phyloP scores from a whole-genome alignment of 2,797 vertebrate species.

The Danio tinwini region DNA sequence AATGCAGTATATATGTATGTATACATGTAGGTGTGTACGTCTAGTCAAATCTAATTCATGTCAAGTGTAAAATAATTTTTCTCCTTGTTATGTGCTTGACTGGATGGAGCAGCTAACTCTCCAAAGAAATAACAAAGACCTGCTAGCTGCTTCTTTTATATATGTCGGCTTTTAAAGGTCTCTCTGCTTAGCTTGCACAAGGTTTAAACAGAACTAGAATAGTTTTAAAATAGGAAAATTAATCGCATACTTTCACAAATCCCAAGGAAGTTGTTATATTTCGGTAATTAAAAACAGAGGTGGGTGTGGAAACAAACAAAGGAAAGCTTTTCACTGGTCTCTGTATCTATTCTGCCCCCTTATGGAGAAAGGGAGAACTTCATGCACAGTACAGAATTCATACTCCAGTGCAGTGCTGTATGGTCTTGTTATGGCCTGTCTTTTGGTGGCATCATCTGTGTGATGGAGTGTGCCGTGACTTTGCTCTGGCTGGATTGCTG shows the following conservation, averaged over 20 bases:
- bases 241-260: conserved; percentile 49
- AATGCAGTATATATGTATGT: no score
- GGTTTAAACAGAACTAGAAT: conserved; percentile 39
- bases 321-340: conserved; percentile 32
- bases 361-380: conserved; percentile 27
- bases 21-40: no score
- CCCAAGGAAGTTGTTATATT: conserved; percentile 60
- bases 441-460: conserved; percentile 18
- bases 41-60: background rate
- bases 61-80: background rate
- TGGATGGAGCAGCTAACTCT: background rate
- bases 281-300: conserved; percentile 63
- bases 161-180: conserved; percentile 35
- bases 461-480: conserved; percentile 16
- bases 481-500: conserved; percentile 8
- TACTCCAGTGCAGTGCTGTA: conserved; percentile 21
- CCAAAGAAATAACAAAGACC: conserved; percentile 33
- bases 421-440: conserved; percentile 16
- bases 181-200: conserved; percentile 54
- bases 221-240: conserved; percentile 37
- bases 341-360: conserved; percentile 59
- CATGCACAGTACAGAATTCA: background rate
- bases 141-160: background rate
- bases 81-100: background rate
- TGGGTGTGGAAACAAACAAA: conserved; percentile 62